phyloP scores from a whole-genome alignment of 1,140 invertebrate species.

The Nixonia krombeini region DNA sequence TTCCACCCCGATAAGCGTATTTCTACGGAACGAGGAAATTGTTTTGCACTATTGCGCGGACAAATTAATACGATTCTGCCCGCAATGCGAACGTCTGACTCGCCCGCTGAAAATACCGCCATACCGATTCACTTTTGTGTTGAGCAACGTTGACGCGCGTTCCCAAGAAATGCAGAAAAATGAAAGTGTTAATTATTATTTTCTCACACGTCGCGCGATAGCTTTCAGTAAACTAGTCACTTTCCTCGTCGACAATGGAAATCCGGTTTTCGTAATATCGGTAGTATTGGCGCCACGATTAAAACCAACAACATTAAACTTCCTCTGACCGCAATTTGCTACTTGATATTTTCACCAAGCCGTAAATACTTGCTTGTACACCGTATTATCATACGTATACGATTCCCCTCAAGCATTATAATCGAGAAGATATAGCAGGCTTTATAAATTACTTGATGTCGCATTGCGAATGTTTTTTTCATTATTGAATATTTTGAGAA shows the following conservation, averaged over 20 bases:
- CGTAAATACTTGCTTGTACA: slow-evolving; percentile 20
- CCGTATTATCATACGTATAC: slow-evolving; percentile 24
- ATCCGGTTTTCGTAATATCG: slow-evolving; percentile 31
- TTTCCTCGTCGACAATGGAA: slow-evolving; percentile 31
- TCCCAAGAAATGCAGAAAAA: no score
- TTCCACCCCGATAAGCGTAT: no score
- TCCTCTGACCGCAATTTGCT: slow-evolving; percentile 47
- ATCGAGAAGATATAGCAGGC: neutral
- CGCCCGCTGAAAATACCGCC: no score
- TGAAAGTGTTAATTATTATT: neutral
- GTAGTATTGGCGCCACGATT: slow-evolving; percentile 25
- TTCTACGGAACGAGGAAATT: no score
- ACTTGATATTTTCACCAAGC: slow-evolving; percentile 45
- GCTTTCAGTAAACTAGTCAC: slow-evolving; percentile 14
- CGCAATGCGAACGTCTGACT: no score
- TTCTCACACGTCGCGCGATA: neutral
- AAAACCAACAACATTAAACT: slow-evolving; percentile 43
- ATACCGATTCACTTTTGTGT: no score
- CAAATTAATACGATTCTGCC: no score
- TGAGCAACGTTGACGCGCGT: no score
- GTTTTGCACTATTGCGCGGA: no score
- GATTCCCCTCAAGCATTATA: slow-evolving; percentile 19
- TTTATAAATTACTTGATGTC: neutral
- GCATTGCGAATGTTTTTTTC: neutral
- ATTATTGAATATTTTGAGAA: neutral